Evolutionary conservation across 2,888 invertebrate genomes (phyloP), one percentile per base, ranked within the genome.

Genomic region (Epirrhoe tristata): DNA sequence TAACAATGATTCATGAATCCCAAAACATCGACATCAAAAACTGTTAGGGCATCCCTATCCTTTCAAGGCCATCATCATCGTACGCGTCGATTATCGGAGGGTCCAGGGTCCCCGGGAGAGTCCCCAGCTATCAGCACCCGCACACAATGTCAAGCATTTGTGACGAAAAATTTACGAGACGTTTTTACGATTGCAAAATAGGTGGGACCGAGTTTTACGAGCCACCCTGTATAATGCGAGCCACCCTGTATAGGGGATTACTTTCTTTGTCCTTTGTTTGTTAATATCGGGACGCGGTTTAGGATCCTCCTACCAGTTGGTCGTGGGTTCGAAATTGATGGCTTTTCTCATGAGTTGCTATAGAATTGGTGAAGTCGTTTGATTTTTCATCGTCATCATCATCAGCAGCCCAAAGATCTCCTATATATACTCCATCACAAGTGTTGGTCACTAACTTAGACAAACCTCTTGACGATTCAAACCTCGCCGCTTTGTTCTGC

Each of bases 121-220:
- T 14, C 14, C 14, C 6, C n/a, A 6, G 48, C 48, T 84, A 83
- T 83, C 84, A 81, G 75, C 62, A 57, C 60, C 83, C 80, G 77
- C 81, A 82, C 82, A 90, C 90, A 89, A 89, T 86, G 88, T 82
- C 82, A 72, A 78, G 87, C 88, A 89, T 88, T 90, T 89, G 90
- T 87, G 90, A 86, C 85, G 84, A 77, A 77, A 83, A 90, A 90
- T 91, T 91, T 92, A 91, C 88, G 91, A 88, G 87, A 77, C 87
- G 84, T 85, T 88, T 91, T 91, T 91, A 91, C 88, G 91, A 75
- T 71, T 89, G 89, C 88, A 83, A 89, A 91, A 90, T 90, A 90
- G 90, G 89, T 90, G 84, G 90, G 87, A 82, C 84, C 81, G 84
- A 81, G 79, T 88, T 90, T 89, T 74, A 73, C 72, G 89, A 85